Evolutionary conservation across 2,113 vertebrate genomes (phyloP).

Genomic region (Chunga burmeisteri): DNA sequence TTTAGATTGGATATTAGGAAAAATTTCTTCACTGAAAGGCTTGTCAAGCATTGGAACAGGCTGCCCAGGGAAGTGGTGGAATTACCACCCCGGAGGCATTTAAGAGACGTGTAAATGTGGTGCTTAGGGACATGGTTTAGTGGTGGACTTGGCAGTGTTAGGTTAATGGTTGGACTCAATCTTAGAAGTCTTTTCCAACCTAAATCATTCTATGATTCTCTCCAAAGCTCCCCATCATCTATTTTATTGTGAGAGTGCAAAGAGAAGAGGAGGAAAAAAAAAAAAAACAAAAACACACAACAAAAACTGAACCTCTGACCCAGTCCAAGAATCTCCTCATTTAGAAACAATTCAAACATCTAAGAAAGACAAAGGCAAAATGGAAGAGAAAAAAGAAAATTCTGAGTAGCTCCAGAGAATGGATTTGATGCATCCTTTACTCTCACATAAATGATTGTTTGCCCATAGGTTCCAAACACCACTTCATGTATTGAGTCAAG

Average conservation of each 20-base stretch:
- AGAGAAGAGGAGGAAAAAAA: neutral
- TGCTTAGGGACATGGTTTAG: neutral
- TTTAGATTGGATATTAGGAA: neutral
- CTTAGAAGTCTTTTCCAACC: neutral
- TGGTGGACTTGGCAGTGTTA: neutral
- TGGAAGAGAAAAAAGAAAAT: too few species aligned
- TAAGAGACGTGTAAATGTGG: neutral
- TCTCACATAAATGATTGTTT: slow-evolving; percentile 15
- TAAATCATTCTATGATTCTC: neutral
- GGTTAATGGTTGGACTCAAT: neutral
- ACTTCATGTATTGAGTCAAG: slow-evolving; percentile 17
- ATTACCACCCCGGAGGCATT: neutral
- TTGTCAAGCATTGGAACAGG: neutral
- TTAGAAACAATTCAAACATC: neutral
- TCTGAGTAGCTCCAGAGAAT: neutral
- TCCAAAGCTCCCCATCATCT: neutral
- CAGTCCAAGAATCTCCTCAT: neutral
- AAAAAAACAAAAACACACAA: neutral
- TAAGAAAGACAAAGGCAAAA: neutral
- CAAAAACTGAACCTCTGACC: neutral
- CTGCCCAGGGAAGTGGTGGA: neutral
- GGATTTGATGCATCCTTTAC: neutral
- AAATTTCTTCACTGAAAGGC: neutral
- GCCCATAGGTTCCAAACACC: slow-evolving; percentile 6
- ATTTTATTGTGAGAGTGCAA: neutral